Evolutionary conservation across 2,888 invertebrate genomes (phyloP), one percentile per base, ranked within the genome.

Genomic region (Eledone cirrhosa): DNA sequence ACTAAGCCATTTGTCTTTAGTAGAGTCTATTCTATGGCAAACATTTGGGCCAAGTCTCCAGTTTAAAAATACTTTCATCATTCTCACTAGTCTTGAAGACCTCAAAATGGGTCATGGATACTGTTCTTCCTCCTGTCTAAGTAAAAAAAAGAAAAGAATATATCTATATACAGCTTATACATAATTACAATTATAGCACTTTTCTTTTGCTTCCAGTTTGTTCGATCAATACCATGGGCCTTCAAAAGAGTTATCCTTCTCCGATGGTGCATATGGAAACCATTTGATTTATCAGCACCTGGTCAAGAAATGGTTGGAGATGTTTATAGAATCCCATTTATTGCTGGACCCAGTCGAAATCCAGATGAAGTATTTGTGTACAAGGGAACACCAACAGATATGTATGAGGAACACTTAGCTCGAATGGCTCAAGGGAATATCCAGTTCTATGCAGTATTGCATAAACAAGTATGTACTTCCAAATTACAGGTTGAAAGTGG

Each of bases 261-360:
- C 4, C 87, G 91, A 16, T 92, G 92, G 92, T 89, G 90, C 22
- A 91, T 90, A 0, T 92, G 91, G 91, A 89, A 88, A 78, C 91
- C 92, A 0, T 89, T 90, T 80, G 72, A 72, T 22, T 72, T 31
- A 13, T 41, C 33, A 22, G 41, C 22, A 41, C 80, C 86, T 1
- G 86, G 89, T 29, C 84, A 87, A 11, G 81, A 81, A 75, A 82
- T 80, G 22, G 81, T 82, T 1, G 86, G 88, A 4, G 48, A 76
- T n/a, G n/a, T 76, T 69, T 84, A 87, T 16, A 85, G 84, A 13
- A 78, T 89, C 19, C 83, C 86, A 5, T 80, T 92, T 78, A 83
- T 89, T 14, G 91, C 91, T 77, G 92, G 92, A 7, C 89, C 91
- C 0, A 83, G 85, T 3, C 87, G 88, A 2, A 90, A 90, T 78